Evolutionary conservation across 2,888 invertebrate species (phyloP), one percentile per base, ranked within the genome.

Genomic region (Elaeidobius kamerunicus): DNA sequence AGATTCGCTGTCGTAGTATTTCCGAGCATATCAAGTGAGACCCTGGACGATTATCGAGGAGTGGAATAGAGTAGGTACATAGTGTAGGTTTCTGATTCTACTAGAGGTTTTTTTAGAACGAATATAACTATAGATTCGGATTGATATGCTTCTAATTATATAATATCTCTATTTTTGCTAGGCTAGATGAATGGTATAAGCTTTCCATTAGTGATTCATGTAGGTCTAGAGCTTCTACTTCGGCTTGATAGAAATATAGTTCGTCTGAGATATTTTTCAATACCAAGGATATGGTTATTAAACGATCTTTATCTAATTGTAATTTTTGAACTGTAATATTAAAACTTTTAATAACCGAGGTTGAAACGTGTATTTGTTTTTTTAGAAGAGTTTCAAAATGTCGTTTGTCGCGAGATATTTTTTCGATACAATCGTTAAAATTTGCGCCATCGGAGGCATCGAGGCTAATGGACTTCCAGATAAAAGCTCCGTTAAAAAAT

Each of bases 81-180:
- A 28, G 20, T 41, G 14, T 16, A 41, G 3, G 30, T 44, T 17
- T 27, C 15, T 2, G 30, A 36, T 9, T 36, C 36, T 14, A 12
- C 32, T 32, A 35, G 15, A 9, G 45, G 45, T 2, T 35, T 36
- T 45, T 34, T 17, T 23, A 45, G 20, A 18, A 45, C 4, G 36
- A 45, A 45, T 3, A 45, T 20, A 19, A 45, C 14, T 35, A 20
- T 45, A 16, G 3, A 19, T 19, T 45, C 34, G 2, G 34, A 23
- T 20, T 46, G 41, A 40, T 32, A 46, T 5, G 34, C 34, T 32
- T 46, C 16, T 7, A 52, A 18, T 35, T 46, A 27, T 16, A 46
- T 52, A 12, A 40, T 28, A 32, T 40, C 41, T 12, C 32, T n/a
- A 15, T 41, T 35, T 36, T 32, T 15, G 45, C 44, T 19, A 44